Conservation (phyloP, 2,797 vertebrate genomes). For the Danionella dracula region DNA sequence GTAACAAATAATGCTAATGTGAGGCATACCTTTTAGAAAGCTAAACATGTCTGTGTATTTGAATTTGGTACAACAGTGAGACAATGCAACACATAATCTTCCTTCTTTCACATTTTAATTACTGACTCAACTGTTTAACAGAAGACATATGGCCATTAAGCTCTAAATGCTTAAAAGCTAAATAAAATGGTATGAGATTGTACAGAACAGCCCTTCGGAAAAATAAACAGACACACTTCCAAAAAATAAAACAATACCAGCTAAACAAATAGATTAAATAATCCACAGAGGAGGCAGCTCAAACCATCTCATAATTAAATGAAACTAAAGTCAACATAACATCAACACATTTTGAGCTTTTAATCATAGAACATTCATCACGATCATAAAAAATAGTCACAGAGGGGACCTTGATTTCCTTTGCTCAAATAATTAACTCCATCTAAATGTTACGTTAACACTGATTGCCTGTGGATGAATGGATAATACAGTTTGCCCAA, state of each 20-base stretch:
- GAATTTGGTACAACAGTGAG: not conserved
- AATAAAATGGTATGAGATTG: not conserved
- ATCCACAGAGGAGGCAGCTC: slow-evolving; percentile 1
- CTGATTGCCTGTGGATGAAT: not conserved
- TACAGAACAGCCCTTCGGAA: not conserved
- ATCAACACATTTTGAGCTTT: too few relatives aligned
- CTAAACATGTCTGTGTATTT: not conserved
- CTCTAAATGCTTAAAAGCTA: slow-evolving; percentile 9
- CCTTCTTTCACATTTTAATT: not conserved
- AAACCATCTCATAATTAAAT: slow-evolving; percentile 7
- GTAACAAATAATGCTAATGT: too few relatives aligned
- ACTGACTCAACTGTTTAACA: slow-evolving; percentile 16
- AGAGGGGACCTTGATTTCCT: too few relatives aligned
- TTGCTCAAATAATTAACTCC: not conserved
- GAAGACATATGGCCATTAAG: not conserved
- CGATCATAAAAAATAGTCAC: too few relatives aligned
- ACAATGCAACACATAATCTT: not conserved
- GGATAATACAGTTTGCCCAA: not conserved
- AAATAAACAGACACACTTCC: not conserved
- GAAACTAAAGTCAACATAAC: too few relatives aligned
- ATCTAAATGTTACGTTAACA: not conserved
- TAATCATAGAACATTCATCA: too few relatives aligned
- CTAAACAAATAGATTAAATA: not conserved
- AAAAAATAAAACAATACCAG: slow-evolving; percentile 6
- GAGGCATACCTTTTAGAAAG: too few relatives aligned